Evolutionary conservation across 2,113 vertebrate species (phyloP).

Genomic region (Neolamprologus cancellatus): DNA sequence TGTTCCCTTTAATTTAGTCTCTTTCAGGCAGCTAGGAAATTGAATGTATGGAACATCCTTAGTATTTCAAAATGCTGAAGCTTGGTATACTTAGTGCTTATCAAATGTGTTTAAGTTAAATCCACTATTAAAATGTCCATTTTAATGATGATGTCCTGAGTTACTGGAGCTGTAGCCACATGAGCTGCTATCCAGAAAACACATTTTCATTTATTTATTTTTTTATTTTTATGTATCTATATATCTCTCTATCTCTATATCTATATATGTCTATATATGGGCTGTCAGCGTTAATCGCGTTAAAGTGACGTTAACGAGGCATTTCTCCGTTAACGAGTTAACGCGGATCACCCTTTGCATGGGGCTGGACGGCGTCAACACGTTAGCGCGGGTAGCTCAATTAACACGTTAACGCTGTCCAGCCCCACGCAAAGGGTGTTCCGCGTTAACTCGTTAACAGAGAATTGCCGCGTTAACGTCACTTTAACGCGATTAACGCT

Average conservation of each 20-base stretch:
- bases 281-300: not conserved
- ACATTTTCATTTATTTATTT: not conserved
- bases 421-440: no score
- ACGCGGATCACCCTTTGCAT: not conserved
- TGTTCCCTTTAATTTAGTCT: not conserved
- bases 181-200: not conserved
- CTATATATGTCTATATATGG: rapidly evolving
- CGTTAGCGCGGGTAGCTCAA: not conserved
- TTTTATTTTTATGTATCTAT: no score
- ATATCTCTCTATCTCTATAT: no score
- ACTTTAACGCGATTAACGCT: no score
- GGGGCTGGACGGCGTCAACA: not conserved
- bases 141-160: not conserved
- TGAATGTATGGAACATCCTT: not conserved
- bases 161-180: not conserved
- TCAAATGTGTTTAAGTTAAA: not conserved
- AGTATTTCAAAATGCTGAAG: not conserved
- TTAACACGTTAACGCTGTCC: rapidly evolving
- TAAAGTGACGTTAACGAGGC: not conserved
- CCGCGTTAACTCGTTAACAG: no score
- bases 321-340: not conserved
- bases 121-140: not conserved
- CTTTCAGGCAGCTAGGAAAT: not conserved
- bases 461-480: no score
- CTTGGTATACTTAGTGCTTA: not conserved